These are phyloP conservation scores for Urocynchramus pylzowi DNA, from an alignment of 2,113 vertebrate genomes.

Conservation along the genomic window DNA sequence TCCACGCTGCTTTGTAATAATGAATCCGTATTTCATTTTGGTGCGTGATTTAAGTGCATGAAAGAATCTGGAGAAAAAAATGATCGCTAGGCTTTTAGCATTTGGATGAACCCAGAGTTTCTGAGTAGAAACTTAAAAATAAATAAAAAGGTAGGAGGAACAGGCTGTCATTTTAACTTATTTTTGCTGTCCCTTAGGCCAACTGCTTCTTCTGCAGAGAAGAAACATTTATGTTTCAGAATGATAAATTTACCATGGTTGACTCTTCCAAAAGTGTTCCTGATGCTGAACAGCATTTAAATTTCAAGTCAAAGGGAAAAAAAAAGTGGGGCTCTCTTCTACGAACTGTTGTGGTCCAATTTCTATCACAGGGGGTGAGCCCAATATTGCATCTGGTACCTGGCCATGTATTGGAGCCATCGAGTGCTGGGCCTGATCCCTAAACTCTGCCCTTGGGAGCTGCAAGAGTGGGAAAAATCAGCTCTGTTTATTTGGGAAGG, in stretches of 20 bases:
- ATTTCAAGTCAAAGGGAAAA: background rate
- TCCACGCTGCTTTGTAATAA: background rate
- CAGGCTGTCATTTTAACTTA: conserved; percentile 32
- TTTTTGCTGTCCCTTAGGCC: conserved; percentile 15
- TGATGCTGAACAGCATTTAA: background rate
- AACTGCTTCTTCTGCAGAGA: background rate
- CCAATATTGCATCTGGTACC: background rate
- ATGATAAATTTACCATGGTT: background rate
- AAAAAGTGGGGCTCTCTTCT: background rate
- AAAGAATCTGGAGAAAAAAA: background rate
- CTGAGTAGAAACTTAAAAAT: conserved; percentile 22
- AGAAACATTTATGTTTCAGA: conserved; percentile 6
- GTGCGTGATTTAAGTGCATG: background rate
- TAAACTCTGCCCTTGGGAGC: background rate
- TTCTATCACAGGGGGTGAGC: background rate
- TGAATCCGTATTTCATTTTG: background rate
- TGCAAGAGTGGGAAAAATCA: background rate
- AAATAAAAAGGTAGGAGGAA: conserved; percentile 43
- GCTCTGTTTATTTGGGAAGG: background rate
- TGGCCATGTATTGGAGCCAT: background rate
- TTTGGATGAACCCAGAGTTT: conserved; percentile 23
- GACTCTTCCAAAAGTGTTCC: background rate
- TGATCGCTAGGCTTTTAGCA: background rate
- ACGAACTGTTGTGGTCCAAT: background rate
- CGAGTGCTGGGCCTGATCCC: background rate